Conservation (phyloP, 2,888 invertebrate genomes). For the Norana najaformis region DNA sequence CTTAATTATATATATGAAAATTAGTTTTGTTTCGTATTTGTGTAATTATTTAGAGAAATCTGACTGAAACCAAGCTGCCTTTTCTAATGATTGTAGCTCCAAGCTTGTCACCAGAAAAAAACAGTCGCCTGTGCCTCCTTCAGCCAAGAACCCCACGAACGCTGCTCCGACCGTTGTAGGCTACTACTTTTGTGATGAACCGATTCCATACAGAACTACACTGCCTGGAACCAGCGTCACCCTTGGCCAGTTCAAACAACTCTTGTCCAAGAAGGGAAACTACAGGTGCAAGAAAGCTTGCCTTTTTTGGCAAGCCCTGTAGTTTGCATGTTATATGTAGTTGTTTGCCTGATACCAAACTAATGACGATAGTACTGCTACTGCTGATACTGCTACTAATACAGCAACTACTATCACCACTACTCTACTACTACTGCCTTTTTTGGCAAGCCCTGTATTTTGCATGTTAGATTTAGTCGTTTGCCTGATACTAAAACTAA, state of each 20-base stretch:
- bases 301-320: not conserved
- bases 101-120: not conserved
- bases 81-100: not conserved
- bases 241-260: conserved; percentile 87
- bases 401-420: too few species aligned
- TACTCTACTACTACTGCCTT: not conserved
- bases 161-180: conserved; percentile 68
- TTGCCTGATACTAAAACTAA: not conserved
- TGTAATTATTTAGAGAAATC: not conserved
- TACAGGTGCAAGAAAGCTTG: conserved; percentile 71
- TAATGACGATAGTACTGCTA: not conserved
- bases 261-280: conserved; percentile 88
- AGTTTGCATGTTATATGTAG: not conserved
- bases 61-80: not conserved
- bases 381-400: too few species aligned
- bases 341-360: not conserved
- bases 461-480: not conserved
- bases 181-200: conserved; percentile 87
- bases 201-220: conserved; percentile 87
- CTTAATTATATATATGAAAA: too few species aligned
- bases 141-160: not conserved
- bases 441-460: not conserved
- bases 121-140: not conserved
- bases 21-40: not conserved
- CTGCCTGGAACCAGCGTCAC: conserved; percentile 79